Evolutionary conservation across 2,113 vertebrate genomes (phyloP), one percentile per base, ranked within the genome.

Genomic region (Ammospiza caudacuta): DNA sequence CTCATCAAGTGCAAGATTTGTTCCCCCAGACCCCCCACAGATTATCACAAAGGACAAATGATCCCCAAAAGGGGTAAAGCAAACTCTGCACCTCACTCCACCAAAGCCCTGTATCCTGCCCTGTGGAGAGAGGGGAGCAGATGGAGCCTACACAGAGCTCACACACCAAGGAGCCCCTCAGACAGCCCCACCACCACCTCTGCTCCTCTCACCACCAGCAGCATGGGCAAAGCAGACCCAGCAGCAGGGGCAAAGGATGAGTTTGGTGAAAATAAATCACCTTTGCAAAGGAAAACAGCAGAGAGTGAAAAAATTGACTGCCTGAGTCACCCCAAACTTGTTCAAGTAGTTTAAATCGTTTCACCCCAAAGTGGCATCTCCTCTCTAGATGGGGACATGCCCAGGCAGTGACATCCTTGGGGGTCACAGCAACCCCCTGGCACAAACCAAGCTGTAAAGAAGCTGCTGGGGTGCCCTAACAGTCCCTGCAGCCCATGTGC

Each of bases 231-330:
- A 72, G 23, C 2, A 5, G 49, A 46, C n/a, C 49, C 75, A 67
- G 66, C 46, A 84, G 61, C 75, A 67, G 15, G 9, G 15, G 11
- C 17, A 27, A 29, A 70, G n/a, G 24, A 54, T 19, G 47, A 31
- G 31, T 73, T 61, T 69, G 35, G 51, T 37, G 15, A 87, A 75
- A 89, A 82, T 2, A 68, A 55, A 87, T 28, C 46, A 69, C 25
- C 15, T 83, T 44, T 61, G 44, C 44, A 68, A 33, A 12, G 17
- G 5, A 21, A 9, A 51, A 62, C 9, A 23, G 43, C 15, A 46
- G 3, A 4, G 33, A 74, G 11, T 9, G 35, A 51, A 84, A 90
- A 66, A 47, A 19, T 27, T 0, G 0, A 15, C 64, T 0, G 0
- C 43, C 13, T 12, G 6, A 5, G 28, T 27, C 44, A 75, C 21